These are phyloP conservation scores for Rhodeus uyekii DNA, from an alignment of 2,797 vertebrate genomes.

Conservation along the genomic window DNA sequence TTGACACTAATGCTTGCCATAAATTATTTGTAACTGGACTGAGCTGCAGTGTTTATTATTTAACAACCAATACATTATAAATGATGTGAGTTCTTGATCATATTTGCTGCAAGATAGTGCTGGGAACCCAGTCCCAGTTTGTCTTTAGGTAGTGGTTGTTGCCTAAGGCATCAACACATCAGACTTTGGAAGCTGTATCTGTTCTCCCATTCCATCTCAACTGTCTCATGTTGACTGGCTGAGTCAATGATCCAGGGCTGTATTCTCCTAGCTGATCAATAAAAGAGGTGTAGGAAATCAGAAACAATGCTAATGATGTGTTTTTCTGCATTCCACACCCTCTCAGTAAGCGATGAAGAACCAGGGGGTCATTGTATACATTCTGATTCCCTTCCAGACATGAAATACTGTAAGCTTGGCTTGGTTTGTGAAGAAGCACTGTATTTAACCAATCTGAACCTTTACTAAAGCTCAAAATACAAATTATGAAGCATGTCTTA, in stretches of 20 bases:
- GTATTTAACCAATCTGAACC: constrained; percentile 10
- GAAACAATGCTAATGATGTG: constrained; percentile 9
- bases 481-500: background rate
- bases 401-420: background rate
- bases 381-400: constrained; percentile 31
- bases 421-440: constrained; percentile 9
- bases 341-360: constrained; percentile 13
- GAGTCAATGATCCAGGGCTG: background rate
- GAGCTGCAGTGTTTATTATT: constrained; percentile 19
- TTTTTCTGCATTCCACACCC: constrained; percentile 18
- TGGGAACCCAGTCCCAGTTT: background rate
- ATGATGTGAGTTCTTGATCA: constrained; percentile 9
- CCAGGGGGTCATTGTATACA: constrained; percentile 19
- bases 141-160: background rate
- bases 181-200: constrained; percentile 1
- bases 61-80: constrained; percentile 18
- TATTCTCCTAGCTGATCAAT: constrained; percentile 27
- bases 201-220: background rate
- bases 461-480: constrained; percentile 19
- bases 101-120: constrained; percentile 6
- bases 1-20: background rate
- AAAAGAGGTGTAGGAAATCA: constrained; percentile 31
- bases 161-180: constrained; percentile 24
- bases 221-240: constrained; percentile 1
- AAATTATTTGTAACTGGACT: background rate